phyloP scores from a whole-genome alignment of 2,888 invertebrate species.

The Aromia moschata region DNA sequence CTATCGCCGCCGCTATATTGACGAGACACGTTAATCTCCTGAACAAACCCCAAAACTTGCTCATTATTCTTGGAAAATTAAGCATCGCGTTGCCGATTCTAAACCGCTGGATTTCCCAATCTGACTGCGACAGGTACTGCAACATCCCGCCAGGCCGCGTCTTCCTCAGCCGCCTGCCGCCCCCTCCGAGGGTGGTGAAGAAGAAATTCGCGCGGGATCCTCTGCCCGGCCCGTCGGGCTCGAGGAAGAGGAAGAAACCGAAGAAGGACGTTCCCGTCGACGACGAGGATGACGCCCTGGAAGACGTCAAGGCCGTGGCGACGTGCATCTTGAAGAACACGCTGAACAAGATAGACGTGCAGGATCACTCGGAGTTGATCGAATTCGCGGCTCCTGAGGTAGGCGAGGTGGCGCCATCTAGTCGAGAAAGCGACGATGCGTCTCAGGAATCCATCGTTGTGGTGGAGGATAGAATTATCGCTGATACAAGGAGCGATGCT shows the following conservation, averaged over 20 bases:
- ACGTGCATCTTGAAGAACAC: conserved; percentile 50
- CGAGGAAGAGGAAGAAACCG: conserved; percentile 33
- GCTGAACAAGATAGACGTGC: conserved; percentile 42
- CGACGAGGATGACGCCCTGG: conserved; percentile 38
- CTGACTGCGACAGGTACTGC: too few relatives aligned
- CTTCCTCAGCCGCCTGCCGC: neutral
- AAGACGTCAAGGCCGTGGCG: conserved; percentile 46
- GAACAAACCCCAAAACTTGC: too few relatives aligned
- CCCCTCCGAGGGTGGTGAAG: neutral
- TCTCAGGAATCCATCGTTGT: neutral
- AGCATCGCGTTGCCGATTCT: too few relatives aligned
- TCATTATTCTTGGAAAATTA: too few relatives aligned
- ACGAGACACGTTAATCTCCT: too few relatives aligned
- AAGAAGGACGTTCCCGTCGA: conserved; percentile 36
- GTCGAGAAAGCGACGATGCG: neutral
- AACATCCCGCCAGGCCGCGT: neutral
- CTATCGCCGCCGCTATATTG: too few relatives aligned
- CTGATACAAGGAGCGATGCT: too few relatives aligned
- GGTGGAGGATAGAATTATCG: too few relatives aligned
- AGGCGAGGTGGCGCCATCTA: neutral
- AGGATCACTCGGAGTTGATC: neutral
- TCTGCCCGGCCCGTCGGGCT: neutral
- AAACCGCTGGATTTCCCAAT: too few relatives aligned
- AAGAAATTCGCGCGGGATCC: neutral
- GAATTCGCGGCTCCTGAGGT: neutral